A percentile compares a stretch with the other conserved stretches of the same genome.
phyloP scores from a whole-genome alignment of 2,888 invertebrate genomes.

The Drosophila tanythrix region DNA sequence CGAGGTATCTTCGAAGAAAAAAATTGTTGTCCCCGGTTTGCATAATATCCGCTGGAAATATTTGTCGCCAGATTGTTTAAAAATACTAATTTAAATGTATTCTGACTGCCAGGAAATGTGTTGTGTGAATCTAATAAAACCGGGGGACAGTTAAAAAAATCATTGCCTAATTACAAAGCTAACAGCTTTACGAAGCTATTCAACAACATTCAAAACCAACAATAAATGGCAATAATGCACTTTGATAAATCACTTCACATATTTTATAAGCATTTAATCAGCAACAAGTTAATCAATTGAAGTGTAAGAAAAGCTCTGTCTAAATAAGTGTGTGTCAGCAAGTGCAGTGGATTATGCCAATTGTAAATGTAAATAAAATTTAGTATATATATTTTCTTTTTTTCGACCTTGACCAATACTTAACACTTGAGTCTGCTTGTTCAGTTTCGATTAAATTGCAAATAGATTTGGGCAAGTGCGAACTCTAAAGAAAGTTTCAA shows the following conservation, averaged over 20 bases:
- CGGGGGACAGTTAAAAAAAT: neutral
- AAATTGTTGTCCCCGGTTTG: no score
- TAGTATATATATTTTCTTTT: neutral
- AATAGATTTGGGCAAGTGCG: no score
- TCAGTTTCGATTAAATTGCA: no score
- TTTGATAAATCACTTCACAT: neutral
- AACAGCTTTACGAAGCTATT: neutral
- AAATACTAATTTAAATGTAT: neutral
- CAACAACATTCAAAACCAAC: neutral
- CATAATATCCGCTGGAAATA: neutral
- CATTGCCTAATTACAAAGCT: neutral
- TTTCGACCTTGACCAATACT: neutral
- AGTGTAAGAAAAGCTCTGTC: slow-evolving; percentile 14
- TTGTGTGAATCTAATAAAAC: neutral
- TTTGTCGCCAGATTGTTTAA: neutral
- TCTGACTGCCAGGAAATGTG: neutral
- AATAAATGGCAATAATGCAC: neutral
- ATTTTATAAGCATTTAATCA: neutral
- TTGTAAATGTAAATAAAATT: neutral
- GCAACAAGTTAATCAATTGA: no score
- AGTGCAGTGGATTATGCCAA: slow-evolving; percentile 20
- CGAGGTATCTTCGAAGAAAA: no score
- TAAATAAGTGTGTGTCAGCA: neutral
- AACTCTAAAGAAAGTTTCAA: no score
- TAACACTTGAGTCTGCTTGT: neutral